These are phyloP conservation scores for Rhorus exstirpatorius DNA, from an alignment of 2,888 invertebrate species.

Conservation along the genomic window DNA sequence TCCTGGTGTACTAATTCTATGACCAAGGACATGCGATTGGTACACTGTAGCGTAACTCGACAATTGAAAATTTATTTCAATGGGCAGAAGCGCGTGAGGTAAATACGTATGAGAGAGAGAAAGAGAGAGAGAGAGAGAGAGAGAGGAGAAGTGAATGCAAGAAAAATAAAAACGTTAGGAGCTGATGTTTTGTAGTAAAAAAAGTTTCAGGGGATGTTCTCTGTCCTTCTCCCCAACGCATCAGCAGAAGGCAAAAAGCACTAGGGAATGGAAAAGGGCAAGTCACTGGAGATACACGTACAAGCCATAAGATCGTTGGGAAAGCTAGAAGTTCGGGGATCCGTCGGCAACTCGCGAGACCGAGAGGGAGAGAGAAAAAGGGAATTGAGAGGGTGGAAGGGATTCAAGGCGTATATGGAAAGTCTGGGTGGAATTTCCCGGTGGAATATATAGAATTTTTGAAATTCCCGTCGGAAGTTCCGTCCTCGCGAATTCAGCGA, in stretches of 20 bases:
- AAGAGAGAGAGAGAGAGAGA: slow-evolving; percentile 3
- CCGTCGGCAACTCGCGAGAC: slow-evolving; percentile 44
- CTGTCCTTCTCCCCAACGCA: not conserved
- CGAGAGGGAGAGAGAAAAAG: slow-evolving; percentile 15
- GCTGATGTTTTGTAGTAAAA: slow-evolving; percentile 26
- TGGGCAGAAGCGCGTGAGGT: slow-evolving; percentile 15
- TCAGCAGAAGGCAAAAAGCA: not conserved
- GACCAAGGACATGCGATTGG: not conserved
- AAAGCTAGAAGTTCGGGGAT: slow-evolving; percentile 71
- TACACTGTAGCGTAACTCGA: slow-evolving; percentile 3
- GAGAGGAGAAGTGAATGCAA: slow-evolving; percentile 15
- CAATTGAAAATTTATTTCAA: slow-evolving; percentile 62
- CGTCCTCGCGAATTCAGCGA: slow-evolving; percentile 31
- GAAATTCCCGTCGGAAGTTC: slow-evolving; percentile 47
- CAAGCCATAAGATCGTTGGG: slow-evolving; percentile 66
- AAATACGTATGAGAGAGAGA: slow-evolving; percentile 43
- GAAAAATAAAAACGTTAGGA: slow-evolving; percentile 3
- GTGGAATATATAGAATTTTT: slow-evolving; percentile 75
- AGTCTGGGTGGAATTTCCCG: slow-evolving; percentile 75
- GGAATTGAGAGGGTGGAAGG: too few species aligned
- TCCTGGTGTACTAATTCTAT: not conserved
- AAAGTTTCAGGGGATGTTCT: slow-evolving; percentile 22
- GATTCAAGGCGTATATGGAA: not conserved
- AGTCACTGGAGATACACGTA: slow-evolving; percentile 24
- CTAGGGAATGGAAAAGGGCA: not conserved